Conservation (phyloP, 2,888 invertebrate genomes). For the Volucella inanis region DNA sequence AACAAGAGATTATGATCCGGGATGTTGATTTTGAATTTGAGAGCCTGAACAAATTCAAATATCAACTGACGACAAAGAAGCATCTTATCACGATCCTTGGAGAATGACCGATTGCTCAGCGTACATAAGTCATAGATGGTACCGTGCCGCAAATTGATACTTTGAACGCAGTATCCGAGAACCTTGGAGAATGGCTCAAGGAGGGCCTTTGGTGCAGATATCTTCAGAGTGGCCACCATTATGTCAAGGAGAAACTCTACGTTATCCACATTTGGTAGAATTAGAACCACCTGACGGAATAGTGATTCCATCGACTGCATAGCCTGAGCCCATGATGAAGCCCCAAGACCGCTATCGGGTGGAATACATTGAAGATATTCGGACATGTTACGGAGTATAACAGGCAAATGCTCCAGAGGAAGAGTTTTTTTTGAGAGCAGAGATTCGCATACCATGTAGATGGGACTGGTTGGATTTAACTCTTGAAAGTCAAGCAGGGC, state of each 20-base stretch:
- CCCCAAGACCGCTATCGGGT: conserved; percentile 89
- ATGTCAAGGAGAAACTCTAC: conserved; percentile 89
- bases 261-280: conserved; percentile 88
- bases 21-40: conserved; percentile 96
- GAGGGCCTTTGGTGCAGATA: conserved; percentile 89
- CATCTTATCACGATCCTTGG: conserved; percentile 96
- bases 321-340: conserved; percentile 90
- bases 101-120: conserved; percentile 94
- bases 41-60: conserved; percentile 96
- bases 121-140: conserved; percentile 94
- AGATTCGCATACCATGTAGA: conserved; percentile 91
- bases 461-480: conserved; percentile 95
- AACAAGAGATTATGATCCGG: conserved; percentile 97
- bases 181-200: conserved; percentile 98
- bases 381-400: conserved; percentile 94
- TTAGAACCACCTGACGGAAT: conserved; percentile 89
- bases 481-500: conserved; percentile 98
- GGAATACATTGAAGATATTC: conserved; percentile 96
- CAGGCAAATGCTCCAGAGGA: conserved; percentile 88
- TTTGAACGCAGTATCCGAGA: conserved; percentile 95
- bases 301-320: conserved; percentile 94
- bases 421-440: conserved; percentile 90
- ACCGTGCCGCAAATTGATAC: conserved; percentile 90
- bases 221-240: conserved; percentile 90
- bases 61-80: conserved; percentile 95